Conservation (phyloP, 92 coral and sea anemone genomes). For the Palythoa caribaeorum region DNA sequence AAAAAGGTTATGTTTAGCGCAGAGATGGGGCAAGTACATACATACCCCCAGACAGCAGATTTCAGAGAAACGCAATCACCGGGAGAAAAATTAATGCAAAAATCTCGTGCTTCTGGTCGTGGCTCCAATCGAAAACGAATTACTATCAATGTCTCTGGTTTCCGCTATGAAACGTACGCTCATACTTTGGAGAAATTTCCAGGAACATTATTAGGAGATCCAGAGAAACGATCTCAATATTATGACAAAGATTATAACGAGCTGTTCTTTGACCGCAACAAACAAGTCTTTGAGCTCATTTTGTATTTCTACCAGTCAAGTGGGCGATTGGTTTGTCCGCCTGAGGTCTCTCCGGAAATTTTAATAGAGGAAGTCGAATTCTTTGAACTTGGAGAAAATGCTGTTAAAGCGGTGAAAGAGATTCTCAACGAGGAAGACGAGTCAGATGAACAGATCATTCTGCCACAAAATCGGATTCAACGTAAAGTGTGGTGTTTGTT, state of each 20-base stretch:
- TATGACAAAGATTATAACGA: conserved; percentile 88
- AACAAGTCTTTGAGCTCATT: conserved; percentile 92
- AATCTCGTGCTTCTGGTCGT: conserved; percentile 16
- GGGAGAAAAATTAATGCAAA: conserved; percentile 21
- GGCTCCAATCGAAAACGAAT: conserved; percentile 64
- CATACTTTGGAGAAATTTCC: conserved; percentile 91
- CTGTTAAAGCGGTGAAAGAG: conserved; percentile 88
- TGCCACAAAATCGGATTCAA: conserved; percentile 78
- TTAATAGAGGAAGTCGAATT: conserved; percentile 93
- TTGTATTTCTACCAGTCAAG: conserved; percentile 95
- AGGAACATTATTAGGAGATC: conserved; percentile 84
- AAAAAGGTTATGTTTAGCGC: conserved; percentile 41
- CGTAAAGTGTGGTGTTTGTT: conserved; percentile 86
- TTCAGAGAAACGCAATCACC: conserved; percentile 35
- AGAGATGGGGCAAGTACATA: conserved; percentile 44
- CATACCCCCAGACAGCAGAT: conserved; percentile 30
- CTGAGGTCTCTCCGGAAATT: conserved; percentile 94
- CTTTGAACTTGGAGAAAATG: conserved; percentile 95
- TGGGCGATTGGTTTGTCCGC: conserved; percentile 94
- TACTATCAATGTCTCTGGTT: conserved; percentile 92
- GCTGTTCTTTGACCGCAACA: conserved; percentile 94
- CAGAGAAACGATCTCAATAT: conserved; percentile 77
- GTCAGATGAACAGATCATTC: conserved; percentile 65
- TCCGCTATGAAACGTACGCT: conserved; percentile 82
- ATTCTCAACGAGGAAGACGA: conserved; percentile 82